Base-by-base conservation (phyloP, 2,113 vertebrate genomes). In the Phylloscopus whistleri region DNA sequence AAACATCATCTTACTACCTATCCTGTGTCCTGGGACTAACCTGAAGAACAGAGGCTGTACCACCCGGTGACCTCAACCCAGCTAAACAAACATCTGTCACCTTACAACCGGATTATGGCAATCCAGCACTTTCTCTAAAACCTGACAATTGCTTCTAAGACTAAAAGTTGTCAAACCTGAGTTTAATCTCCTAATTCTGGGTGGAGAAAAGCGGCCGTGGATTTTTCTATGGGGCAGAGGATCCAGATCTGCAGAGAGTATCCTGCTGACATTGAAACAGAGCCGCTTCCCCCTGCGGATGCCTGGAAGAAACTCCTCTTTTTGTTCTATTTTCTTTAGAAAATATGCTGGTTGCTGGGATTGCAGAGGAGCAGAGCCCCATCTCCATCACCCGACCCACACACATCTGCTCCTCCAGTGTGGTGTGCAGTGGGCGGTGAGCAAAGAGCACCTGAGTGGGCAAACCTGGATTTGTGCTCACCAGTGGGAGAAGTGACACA, bases 211-310 rank as follows among this genome's bases (percentile, higher is more conserved):
- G 7, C 5, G 4, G 11, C 49, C 3, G 0, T 43, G 28, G 13
- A 53, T 72, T 92, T 64, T 92, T 41, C 10, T 6, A 12, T 11
- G 8, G 9, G 17, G 10, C 16, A 48, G 60, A n/a, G 23, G 53
- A 73, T 27, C 3, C 55, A 80, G 16, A 10, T 63, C 56, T 66
- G 56, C 67, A 88, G 49, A 48, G 27, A 20, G 10, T 8, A 28
- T 16, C 53, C 23, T 39, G 60, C 24, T 64, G 64, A 37, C 44
- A 11, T 17, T 35, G 73, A 89, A 77, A 75, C 35, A 73, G 37
- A 62, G 28, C 27, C 3, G 0, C 48, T 78, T 86, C 35, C 23
- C 2, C 1, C 6, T 17, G 24, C 0, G 0, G 35, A 37, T 26
- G 23, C 18, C 55, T 11, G 1, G 31, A 72, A 64, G 18, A 76